Evolutionary conservation across 2,888 invertebrate genomes (phyloP).

Genomic region (Ochropleura leucogaster): DNA sequence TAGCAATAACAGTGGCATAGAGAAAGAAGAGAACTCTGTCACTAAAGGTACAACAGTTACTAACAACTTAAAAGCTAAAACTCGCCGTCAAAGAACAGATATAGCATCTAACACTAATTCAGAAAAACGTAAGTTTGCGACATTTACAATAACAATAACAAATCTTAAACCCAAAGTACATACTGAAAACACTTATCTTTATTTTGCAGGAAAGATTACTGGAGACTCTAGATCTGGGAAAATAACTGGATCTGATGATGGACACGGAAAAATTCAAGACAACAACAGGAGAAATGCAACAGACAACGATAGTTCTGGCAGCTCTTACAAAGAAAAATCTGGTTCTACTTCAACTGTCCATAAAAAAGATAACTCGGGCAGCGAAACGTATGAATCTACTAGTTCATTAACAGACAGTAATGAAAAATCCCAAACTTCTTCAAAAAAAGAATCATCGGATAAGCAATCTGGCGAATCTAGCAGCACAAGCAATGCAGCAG

Average conservation of each 20-base stretch:
- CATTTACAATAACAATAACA: slow-evolving; percentile 2
- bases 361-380: not conserved
- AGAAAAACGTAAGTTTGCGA: not conserved
- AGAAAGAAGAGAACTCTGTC: not conserved
- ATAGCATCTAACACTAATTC: not conserved
- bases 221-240: not conserved
- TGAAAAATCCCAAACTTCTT: not conserved
- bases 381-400: not conserved
- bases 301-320: not conserved
- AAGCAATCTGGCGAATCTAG: not conserved
- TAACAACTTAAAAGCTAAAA: not conserved
- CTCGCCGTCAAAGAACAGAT: not conserved
- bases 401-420: not conserved
- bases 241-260: not conserved
- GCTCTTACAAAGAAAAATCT: not conserved
- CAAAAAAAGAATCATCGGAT: not conserved
- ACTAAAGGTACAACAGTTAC: not conserved
- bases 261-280: not conserved
- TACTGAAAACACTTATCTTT: not conserved
- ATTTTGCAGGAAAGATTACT: slow-evolving; percentile 9
- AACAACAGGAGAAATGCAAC: not conserved
- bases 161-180: not conserved
- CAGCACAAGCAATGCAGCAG: not conserved
- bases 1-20: not conserved
- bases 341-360: too few species aligned